Evolutionary conservation across 2,888 invertebrate genomes (phyloP), one percentile per base, ranked within the genome.

Genomic region (Carcina quercana): DNA sequence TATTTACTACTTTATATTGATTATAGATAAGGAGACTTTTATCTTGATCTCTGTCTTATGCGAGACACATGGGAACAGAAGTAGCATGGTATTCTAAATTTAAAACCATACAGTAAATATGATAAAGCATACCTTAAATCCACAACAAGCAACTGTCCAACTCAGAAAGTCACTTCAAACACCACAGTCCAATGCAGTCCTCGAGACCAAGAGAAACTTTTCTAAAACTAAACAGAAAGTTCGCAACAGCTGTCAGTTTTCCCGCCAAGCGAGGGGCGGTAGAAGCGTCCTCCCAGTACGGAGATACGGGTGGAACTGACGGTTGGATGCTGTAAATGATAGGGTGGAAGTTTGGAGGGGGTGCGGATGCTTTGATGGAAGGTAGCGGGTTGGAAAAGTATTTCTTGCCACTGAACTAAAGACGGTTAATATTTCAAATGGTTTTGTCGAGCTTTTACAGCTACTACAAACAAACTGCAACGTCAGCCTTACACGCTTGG

Each of bases 221-320:
- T 15, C 7, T 10, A 29, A 12, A 20, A 29, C 8, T 25, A 29
- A 32, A 29, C 12, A 21, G 28, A 25, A 34, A 38, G 22, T 32
- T 32, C 15, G 27, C 27, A 59, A 56, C 26, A 60, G 54, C 38
- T 48, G 45, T 45, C 47, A 55, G 52, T 51, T 63, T n/a, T 68
- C 66, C 63, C 67, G 68, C 64, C 64, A 59, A 55, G 44, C 42
- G 44, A 35, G 34, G 30, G 21, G 35, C 32, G 43, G 35, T 47
- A 39, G 47, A 42, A 37, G 42, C 71, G 53, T 50, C 60, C 55
- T 39, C 49, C 53, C 59, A 38, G 50, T 35, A 13, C 40, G 34
- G 47, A 25, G 28, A 56, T 43, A 42, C 39, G 46, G 53, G 59
- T 59, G 62, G 44, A 47, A 79, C 78, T 79, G 70, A 46, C 42